Evolutionary conservation across 1,140 invertebrate genomes (phyloP), one percentile per base, ranked within the genome.

Genomic region (Lordiphosa mommai): DNA sequence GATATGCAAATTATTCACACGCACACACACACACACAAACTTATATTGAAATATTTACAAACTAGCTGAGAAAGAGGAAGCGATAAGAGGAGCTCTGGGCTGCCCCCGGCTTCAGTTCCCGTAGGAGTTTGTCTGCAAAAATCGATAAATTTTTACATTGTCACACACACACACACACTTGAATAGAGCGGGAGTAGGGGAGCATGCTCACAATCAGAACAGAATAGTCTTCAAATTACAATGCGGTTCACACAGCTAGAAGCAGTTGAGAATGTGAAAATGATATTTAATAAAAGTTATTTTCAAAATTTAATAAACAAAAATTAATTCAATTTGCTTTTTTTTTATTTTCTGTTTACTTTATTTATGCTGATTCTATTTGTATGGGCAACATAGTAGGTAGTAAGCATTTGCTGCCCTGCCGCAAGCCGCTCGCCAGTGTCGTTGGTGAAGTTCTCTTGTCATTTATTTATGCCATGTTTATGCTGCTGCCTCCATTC

Each of bases 101-200:
- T n/a, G 12, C 23, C 50, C 51, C 12, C 30, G 51, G 46, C 34
- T 29, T 9, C 14, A 9, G 30, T 47, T 52, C 57, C 61, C 56
- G 48, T 61, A 57, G 61, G 71, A 72, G 72, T 79, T 79, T 49
- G 40, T 55, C 51, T 50, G 63, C 55, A 72, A 84, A 72, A 82
- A 82, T 82, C 77, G 66, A 82, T 82, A 82, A 50, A 58, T 61
- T 72, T 53, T 36, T 63, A 80, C 76, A 74, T 64, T 56, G 51
- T 27, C 50, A 36, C 38, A 60, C 44, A 57, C 10, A 61, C 41
- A 58, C 34, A 65, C 40, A 48, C 17, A 44, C 40, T 43, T 59
- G 32, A 51, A 14, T 30, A 58, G 13, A 53, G 52, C 69, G 59
- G 50, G 56, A 79, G 57, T 60, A 50, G 61, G 40, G 29, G 43